Conservation (phyloP, 2,888 invertebrate species). For the Drosophila heteroneura region DNA sequence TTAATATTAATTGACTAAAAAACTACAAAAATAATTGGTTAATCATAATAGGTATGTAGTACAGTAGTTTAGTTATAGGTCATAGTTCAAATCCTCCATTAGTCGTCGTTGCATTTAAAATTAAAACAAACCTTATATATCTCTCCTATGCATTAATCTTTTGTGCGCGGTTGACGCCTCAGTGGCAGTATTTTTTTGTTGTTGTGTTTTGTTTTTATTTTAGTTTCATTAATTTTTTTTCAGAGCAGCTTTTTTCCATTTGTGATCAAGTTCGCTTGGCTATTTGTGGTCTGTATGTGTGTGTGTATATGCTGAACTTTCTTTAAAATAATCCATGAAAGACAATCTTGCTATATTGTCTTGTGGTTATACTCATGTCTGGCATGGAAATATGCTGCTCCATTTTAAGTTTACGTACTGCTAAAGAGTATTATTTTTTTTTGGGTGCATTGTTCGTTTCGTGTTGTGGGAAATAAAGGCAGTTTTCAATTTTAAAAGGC, state of each 20-base stretch:
- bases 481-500: slow-evolving; percentile 72
- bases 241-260: slow-evolving; percentile 23
- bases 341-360: slow-evolving; percentile 74
- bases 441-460: slow-evolving; percentile 69
- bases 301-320: slow-evolving; percentile 32
- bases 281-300: slow-evolving; percentile 37
- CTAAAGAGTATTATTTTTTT: slow-evolving; percentile 66
- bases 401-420: slow-evolving; percentile 44
- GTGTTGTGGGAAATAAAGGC: slow-evolving; percentile 65
- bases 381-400: slow-evolving; percentile 21
- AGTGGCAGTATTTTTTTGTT: slow-evolving; percentile 63
- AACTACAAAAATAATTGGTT: slow-evolving; percentile 80
- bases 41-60: slow-evolving; percentile 62
- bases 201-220: slow-evolving; percentile 13
- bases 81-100: slow-evolving; percentile 84
- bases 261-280: slow-evolving; percentile 11
- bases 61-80: slow-evolving; percentile 48
- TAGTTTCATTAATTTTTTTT: slow-evolving; percentile 21
- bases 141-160: slow-evolving; percentile 64
- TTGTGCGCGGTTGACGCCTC: slow-evolving; percentile 76
- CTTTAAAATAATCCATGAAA: slow-evolving; percentile 46
- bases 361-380: slow-evolving; percentile 49
- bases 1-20: slow-evolving; percentile 81
- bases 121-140: slow-evolving; percentile 73
- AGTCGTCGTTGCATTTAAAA: slow-evolving; percentile 81